Conservation (phyloP, 2,888 invertebrate species). For the Philereme transversata region DNA sequence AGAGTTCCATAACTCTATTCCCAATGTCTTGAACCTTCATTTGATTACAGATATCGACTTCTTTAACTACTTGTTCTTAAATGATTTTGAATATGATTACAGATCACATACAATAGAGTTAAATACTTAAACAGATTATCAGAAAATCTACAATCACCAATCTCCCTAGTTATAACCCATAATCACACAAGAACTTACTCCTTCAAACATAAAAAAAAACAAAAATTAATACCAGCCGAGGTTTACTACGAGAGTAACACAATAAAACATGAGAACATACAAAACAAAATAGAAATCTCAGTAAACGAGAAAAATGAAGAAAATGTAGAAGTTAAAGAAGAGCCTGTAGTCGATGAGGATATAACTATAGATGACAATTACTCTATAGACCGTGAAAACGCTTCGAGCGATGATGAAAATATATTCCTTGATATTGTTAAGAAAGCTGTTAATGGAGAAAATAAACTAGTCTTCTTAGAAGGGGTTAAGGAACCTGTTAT, state of each 20-base stretch:
- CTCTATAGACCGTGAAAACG: conserved; percentile 10
- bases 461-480: conserved; percentile 35
- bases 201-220: conserved; percentile 9
- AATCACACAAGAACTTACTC: conserved; percentile 22
- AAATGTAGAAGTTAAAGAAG: conserved; percentile 20
- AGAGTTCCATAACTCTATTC: too few relatives aligned
- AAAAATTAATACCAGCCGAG: conserved; percentile 10
- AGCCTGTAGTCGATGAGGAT: conserved; percentile 11
- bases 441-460: conserved; percentile 37
- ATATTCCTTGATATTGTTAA: conserved; percentile 38
- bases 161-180: conserved; percentile 14
- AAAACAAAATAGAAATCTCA: background rate
- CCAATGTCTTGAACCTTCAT: too few relatives aligned
- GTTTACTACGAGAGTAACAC: conserved; percentile 20
- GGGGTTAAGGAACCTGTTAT: conserved; percentile 24
- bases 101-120: conserved; percentile 55
- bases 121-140: conserved; percentile 20
- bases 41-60: too few relatives aligned
- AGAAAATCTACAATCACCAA: conserved; percentile 22
- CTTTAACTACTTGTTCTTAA: too few relatives aligned
- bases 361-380: conserved; percentile 15
- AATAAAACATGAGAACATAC: conserved; percentile 20
- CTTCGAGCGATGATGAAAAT: conserved; percentile 36
- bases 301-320: conserved; percentile 1
- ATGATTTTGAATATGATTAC: background rate